Base-by-base conservation (phyloP, 2,888 invertebrate species). In the Dinocampus coccinellae region DNA sequence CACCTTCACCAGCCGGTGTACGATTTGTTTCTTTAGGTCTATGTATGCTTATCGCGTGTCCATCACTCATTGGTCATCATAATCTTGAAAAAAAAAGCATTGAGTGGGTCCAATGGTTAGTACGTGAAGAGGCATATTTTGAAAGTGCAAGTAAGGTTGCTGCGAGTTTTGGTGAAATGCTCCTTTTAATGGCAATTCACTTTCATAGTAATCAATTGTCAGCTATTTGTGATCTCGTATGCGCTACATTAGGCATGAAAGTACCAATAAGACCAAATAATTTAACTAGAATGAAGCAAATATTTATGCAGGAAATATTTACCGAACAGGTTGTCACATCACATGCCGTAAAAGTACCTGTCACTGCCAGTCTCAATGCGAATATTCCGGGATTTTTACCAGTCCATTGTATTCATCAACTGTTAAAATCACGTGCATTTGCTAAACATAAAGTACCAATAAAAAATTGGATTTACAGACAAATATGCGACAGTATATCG, bases 291-390 rank as follows among this genome's bases (percentile, higher is more conserved):
- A 95, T 97, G 89, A 97, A 97, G 85, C 95, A 95, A 83, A 94
- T 98, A 36, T 98, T 99, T 84, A 97, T 96, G 0, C 97, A 97
- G 83, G 98, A 98, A 86, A 95, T 99, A 77, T 98, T 98, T 84
- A 97, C 97, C 0, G 98, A 98, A 87, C 97, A 98, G 90, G 96
- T 97, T 42, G 97, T 98, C 0, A 97, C 98, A 3, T 92, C 96
- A 0, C 97, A 98, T 88, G 98, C 98, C 0, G 96, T 98, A 0
- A 96, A 97, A 85, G 97, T 99, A 0, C 97, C 98, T 0, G 98
- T 98, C 0, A 99, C 98, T 0, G 92, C 91, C 0, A 93, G 93
- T 81, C 90, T 99, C 22, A 97, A 93, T 88, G 96, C 95, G 42
- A 93, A 93, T 79, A 95, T 97, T 82, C 92, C 94, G 0, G 97